Evolutionary conservation across 2,113 vertebrate genomes (phyloP).

Genomic region (Symphodus melops): DNA sequence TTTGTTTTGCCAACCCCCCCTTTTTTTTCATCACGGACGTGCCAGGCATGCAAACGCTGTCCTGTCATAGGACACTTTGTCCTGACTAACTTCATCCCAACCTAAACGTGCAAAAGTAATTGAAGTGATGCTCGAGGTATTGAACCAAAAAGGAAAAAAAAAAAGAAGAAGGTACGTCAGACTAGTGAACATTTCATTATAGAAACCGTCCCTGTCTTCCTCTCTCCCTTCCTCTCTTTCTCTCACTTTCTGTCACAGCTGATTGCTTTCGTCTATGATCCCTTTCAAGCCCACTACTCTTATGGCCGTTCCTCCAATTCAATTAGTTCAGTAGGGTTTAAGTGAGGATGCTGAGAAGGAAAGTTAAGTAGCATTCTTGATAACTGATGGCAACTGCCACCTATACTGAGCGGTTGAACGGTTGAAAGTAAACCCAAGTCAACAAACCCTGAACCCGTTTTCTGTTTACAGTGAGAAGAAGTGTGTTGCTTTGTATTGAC

Average conservation of each 20-base stretch:
- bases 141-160: conserved; percentile 5
- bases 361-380: too few relatives aligned
- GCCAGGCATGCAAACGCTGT: conserved; percentile 56
- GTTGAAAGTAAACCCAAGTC: too few relatives aligned
- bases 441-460: too few relatives aligned
- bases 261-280: conserved; percentile 51
- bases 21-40: conserved; percentile 38
- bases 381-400: too few relatives aligned
- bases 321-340: conserved; percentile 65
- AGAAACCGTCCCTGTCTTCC: conserved; percentile 24
- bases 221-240: conserved; percentile 12
- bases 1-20: conserved; percentile 40
- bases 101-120: conserved; percentile 61
- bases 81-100: conserved; percentile 52
- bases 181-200: conserved; percentile 50
- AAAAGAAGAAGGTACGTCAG: conserved; percentile 10
- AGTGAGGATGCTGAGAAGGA: conserved; percentile 44
- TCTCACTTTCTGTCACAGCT: conserved; percentile 52
- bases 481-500: too few relatives aligned
- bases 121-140: conserved; percentile 54
- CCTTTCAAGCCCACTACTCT: conserved; percentile 44
- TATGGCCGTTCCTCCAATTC: conserved; percentile 63
- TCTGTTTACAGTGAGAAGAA: too few relatives aligned
- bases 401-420: too few relatives aligned
- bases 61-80: conserved; percentile 53